A percentile compares a stretch with the other conserved stretches of the same genome.
phyloP scores from a whole-genome alignment of 2,113 vertebrate genomes.

The Sus scrofa region T2T-Sscrofa CM000827.6:97343501-97344000 shows the following conservation, averaged over 20 bases:
- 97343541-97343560: slow-evolving; percentile 78
- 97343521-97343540: not conserved
- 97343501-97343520: slow-evolving; percentile 65
- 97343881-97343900: not conserved
- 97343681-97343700: not conserved
- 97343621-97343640: slow-evolving; percentile 77
- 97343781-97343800: not conserved
- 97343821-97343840: not conserved
- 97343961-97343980: not conserved
- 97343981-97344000: slow-evolving; percentile 16
- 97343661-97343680: slow-evolving; percentile 68
- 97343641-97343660: slow-evolving; percentile 60
- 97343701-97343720: not conserved
- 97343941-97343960: not conserved
- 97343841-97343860: not conserved
- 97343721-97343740: not conserved
- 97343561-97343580: slow-evolving; percentile 82
- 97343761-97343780: no score
- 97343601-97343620: slow-evolving; percentile 78
- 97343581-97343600: slow-evolving; percentile 80
- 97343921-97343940: not conserved
- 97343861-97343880: not conserved
- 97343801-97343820: not conserved
- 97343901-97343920: not conserved
- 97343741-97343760: slow-evolving; percentile 59